Evolutionary conservation across 2,888 invertebrate species (phyloP).

Genomic region (Ophioninae sp.): DNA sequence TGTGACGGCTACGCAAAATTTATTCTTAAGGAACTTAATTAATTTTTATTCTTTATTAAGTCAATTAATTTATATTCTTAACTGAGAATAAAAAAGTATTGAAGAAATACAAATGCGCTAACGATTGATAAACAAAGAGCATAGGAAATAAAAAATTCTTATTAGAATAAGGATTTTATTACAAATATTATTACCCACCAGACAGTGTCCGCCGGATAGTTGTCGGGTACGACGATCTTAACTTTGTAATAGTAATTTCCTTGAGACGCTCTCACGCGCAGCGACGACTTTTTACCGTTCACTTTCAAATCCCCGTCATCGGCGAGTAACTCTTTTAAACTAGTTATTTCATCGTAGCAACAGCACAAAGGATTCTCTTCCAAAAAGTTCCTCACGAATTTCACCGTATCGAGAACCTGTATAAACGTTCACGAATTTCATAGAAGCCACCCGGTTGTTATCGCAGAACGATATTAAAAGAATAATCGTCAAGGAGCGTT

Average conservation of each 20-base stretch:
- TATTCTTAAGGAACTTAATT: no score
- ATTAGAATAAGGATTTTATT: not conserved
- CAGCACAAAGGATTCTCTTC: conserved; percentile 88
- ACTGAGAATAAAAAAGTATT: no score
- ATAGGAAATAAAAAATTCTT: no score
- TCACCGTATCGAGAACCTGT: conserved; percentile 83
- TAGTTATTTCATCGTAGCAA: conserved; percentile 87
- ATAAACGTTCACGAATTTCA: conserved; percentile 1
- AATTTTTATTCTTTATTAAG: no score
- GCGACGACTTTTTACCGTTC: conserved; percentile 85
- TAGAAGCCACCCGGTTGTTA: not conserved
- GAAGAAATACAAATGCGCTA: no score
- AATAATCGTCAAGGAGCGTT: not conserved
- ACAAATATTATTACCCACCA: conserved; percentile 78
- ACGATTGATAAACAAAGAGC: no score
- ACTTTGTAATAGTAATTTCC: conserved; percentile 84
- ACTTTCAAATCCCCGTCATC: conserved; percentile 84
- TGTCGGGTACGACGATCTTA: conserved; percentile 84
- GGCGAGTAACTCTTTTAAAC: conserved; percentile 83
- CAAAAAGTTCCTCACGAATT: conserved; percentile 85
- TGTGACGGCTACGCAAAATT: not conserved
- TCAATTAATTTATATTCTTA: no score
- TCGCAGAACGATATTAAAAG: not conserved
- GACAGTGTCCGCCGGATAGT: conserved; percentile 84
- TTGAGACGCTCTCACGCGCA: conserved; percentile 83